Conservation (phyloP, 2,888 invertebrate genomes). For the Falcaria lacertinaria region DNA sequence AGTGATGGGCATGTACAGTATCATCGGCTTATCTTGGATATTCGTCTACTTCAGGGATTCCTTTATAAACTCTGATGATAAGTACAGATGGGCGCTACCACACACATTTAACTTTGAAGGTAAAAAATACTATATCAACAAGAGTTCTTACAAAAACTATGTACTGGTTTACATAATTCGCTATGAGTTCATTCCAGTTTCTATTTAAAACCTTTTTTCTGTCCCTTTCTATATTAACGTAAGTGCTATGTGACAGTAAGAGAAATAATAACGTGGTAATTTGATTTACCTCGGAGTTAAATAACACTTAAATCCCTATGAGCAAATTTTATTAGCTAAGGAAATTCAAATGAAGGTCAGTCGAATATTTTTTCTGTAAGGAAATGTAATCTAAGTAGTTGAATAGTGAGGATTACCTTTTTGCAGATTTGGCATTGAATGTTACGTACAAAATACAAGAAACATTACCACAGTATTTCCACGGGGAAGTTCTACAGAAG, state of each 20-base stretch:
- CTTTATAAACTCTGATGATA: conserved; percentile 88
- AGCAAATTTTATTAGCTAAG: no score
- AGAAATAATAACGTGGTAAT: no score
- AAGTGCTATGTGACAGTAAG: no score
- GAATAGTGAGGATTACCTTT: conserved; percentile 4
- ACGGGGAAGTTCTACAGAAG: conserved; percentile 88
- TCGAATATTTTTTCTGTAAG: conserved; percentile 10
- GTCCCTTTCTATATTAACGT: no score
- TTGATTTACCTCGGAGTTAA: no score
- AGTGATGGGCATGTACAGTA: conserved; percentile 91
- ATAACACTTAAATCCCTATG: no score
- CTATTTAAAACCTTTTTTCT: no score
- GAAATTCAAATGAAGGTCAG: background rate
- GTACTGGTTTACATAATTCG: no score
- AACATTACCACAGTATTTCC: conserved; percentile 91
- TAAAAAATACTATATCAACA: no score
- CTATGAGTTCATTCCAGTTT: no score
- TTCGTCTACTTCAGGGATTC: conserved; percentile 93
- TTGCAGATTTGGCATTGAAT: conserved; percentile 49
- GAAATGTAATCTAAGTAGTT: conserved; percentile 38
- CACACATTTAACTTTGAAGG: conserved; percentile 84
- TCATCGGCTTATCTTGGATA: conserved; percentile 94
- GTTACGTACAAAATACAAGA: conserved; percentile 77
- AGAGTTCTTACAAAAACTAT: no score
- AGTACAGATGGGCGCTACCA: conserved; percentile 90